A percentile compares a stretch with the other conserved stretches of the same genome.
Conservation (phyloP, 2,113 vertebrate species). For the Sprattus sprattus region DNA sequence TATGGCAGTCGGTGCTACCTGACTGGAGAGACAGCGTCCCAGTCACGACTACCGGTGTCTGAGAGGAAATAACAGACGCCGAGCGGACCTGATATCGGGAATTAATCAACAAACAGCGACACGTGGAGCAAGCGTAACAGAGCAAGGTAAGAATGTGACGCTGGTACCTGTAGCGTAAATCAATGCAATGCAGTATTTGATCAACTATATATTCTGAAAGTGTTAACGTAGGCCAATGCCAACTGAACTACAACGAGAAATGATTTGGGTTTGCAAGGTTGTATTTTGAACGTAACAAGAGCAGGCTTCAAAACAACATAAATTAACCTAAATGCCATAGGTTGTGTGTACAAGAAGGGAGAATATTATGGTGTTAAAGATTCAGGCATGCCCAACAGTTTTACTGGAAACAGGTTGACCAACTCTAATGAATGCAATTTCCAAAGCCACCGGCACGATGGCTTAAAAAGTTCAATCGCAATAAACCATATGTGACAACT, state of each 20-base stretch:
- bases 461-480: not conserved
- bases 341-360: not conserved
- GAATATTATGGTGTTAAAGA: not conserved
- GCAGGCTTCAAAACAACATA: not conserved
- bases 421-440: not conserved
- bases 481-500: slow-evolving; percentile 18
- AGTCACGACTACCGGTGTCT: not conserved
- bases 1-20: slow-evolving; percentile 43
- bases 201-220: not conserved
- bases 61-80: not conserved
- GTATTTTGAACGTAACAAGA: not conserved
- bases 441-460: not conserved
- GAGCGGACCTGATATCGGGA: not conserved
- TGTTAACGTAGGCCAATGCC: not conserved
- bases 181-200: not conserved
- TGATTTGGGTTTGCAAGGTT: not conserved
- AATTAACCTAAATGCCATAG: not conserved
- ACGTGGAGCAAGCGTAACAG: not conserved
- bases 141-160: not conserved
- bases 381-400: not conserved
- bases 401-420: not conserved
- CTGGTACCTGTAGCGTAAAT: not conserved
- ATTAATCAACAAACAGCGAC: not conserved
- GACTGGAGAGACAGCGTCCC: not conserved
- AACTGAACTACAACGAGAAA: not conserved